These are phyloP conservation scores for Harpagoxenus sublaevis DNA, from an alignment of 2,888 invertebrate genomes.

Conservation along the genomic window DNA sequence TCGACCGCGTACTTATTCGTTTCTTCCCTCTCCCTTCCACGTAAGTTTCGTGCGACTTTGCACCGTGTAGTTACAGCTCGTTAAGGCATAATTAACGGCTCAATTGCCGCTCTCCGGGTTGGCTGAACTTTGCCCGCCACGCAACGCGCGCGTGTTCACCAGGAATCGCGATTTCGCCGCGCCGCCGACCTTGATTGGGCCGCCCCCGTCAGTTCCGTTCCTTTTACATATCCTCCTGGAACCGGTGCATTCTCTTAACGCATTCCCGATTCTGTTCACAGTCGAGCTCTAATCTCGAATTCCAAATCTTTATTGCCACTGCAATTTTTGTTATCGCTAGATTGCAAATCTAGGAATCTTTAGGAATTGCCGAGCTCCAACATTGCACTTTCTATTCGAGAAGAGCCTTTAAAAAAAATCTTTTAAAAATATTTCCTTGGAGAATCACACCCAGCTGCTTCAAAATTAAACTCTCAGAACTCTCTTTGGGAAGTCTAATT, in stretches of 20 bases:
- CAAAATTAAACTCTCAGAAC: neutral
- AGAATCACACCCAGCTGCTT: neutral
- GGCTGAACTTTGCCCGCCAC: conserved; percentile 41
- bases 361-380: neutral
- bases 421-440: neutral
- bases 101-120: conserved; percentile 20
- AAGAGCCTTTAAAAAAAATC: neutral
- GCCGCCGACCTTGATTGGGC: conserved; percentile 7
- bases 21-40: neutral
- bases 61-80: conserved; percentile 33
- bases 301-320: neutral
- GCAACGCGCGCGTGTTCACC: conserved; percentile 33
- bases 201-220: neutral
- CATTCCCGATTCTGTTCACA: neutral
- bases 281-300: neutral
- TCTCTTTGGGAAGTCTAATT: neutral
- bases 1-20: neutral
- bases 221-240: neutral
- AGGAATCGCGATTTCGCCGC: conserved; percentile 9
- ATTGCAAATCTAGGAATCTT: conserved; percentile 1
- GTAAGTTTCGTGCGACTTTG: conserved; percentile 22
- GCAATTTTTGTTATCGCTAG: neutral
- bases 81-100: conserved; percentile 48
- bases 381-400: neutral
- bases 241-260: neutral